These are phyloP conservation scores for Meloe dianella DNA, from an alignment of 2,888 invertebrate species.

Conservation along the genomic window DNA sequence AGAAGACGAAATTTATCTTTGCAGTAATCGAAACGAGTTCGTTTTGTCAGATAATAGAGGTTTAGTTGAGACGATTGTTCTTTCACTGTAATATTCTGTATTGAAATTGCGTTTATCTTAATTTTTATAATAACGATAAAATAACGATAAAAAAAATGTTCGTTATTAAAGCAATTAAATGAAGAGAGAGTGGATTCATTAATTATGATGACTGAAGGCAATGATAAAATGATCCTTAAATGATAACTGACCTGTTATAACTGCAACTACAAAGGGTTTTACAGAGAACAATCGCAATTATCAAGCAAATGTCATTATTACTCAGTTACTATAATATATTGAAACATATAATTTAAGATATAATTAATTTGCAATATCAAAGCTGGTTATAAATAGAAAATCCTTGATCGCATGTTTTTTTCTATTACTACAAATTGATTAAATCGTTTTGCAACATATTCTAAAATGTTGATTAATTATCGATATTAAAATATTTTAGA, in stretches of 20 bases:
- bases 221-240: not conserved
- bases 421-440: no score
- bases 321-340: not conserved
- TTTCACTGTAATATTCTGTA: not conserved
- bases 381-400: not conserved
- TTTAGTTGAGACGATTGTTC: not conserved
- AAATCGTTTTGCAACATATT: no score
- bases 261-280: not conserved
- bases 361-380: not conserved
- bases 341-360: not conserved
- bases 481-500: not conserved
- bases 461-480: not conserved
- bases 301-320: not conserved
- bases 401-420: not conserved
- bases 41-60: conserved; percentile 1
- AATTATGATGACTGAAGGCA: not conserved
- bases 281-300: not conserved
- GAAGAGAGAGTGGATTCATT: not conserved
- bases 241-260: not conserved
- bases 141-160: no score
- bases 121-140: no score
- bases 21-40: conserved; percentile 5
- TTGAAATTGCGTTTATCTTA: not conserved
- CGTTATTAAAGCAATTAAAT: conserved; percentile 1
- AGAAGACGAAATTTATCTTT: conserved; percentile 2